Evolutionary conservation across 2,113 vertebrate species (phyloP), one percentile per base, ranked within the genome.

Genomic region (Aptenodytes patagonicus): DNA sequence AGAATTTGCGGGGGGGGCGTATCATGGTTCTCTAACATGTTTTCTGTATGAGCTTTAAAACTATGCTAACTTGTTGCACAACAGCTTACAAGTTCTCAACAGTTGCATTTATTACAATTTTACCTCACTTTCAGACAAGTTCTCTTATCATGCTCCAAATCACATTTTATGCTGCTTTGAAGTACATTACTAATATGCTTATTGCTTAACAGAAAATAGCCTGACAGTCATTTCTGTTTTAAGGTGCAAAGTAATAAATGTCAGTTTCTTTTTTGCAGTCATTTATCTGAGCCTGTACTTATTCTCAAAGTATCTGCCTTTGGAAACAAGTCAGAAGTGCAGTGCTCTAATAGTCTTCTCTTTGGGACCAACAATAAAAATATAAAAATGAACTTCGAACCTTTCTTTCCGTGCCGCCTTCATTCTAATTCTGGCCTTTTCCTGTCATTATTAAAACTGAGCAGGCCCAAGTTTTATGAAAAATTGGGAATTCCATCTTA

Each of bases 111-210:
- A 95, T 95, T 95, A 95, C 87, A 42, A 75, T 94, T 97, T 93
- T 96, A 89, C 94, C 94, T 95, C 93, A 68, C n/a, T 97, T 96
- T 96, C 75, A 89, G 95, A 73, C 61, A 82, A 68, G 80, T 78
- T 94, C 92, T 98, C 95, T 97, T 97, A 97, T 96, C 96, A 77
- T 71, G 81, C 76, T 98, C 94, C 97, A 98, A 95, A 97, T 96
- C 96, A 92, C 77, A 96, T 93, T 96, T 96, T 95, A 95, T 75
- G 89, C 87, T 94, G 71, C 95, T 98, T 97, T 98, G 97, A 98
- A 97, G 96, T 96, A 89, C 75, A 13, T 95, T 97, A 90, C 85
- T 87, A 96, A 91, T 96, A 83, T 83, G 70, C 68, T 91, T 92
- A 95, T 79, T 96, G 95, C 95, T 96, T 96, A 95, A 93, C 84